Evolutionary conservation across 2,797 vertebrate genomes (phyloP).

Genomic region (Pachyuromys duprasi): DNA sequence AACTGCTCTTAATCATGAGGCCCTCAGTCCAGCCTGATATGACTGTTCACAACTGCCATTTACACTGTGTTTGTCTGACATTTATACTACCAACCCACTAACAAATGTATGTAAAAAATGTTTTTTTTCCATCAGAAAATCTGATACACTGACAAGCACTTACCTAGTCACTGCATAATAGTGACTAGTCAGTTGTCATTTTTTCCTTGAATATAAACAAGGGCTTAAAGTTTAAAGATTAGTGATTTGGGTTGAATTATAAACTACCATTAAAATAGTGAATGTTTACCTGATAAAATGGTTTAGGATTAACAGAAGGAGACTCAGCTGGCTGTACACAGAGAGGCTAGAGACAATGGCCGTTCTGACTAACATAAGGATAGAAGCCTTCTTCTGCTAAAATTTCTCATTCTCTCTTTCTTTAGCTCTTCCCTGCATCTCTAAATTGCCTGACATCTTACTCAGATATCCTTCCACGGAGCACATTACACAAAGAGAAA

Average conservation of each 20-base stretch:
- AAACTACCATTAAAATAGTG: constrained; percentile 14
- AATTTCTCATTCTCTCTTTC: background rate
- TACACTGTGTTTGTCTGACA: background rate
- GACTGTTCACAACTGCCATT: background rate
- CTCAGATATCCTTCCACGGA: background rate
- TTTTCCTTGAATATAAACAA: constrained; percentile 10
- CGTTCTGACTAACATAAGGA: background rate
- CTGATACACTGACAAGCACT: background rate
- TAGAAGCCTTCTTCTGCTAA: background rate
- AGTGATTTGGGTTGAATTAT: constrained; percentile 23
- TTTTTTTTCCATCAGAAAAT: constrained; percentile 10
- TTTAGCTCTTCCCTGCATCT: background rate
- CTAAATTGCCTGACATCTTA: background rate
- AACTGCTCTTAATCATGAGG: background rate
- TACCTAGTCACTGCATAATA: background rate
- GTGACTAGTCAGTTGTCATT: background rate
- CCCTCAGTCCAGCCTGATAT: background rate
- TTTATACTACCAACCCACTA: background rate
- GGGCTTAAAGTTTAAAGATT: constrained; percentile 40
- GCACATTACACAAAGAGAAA: background rate
- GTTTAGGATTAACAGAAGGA: background rate
- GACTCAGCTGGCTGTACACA: background rate
- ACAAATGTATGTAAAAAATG: background rate
- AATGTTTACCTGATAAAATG: background rate
- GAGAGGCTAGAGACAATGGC: background rate